A percentile compares a stretch with the other conserved stretches of the same genome.
Conservation (phyloP, 2,797 vertebrate species). For the Acanthurus tractus region DNA sequence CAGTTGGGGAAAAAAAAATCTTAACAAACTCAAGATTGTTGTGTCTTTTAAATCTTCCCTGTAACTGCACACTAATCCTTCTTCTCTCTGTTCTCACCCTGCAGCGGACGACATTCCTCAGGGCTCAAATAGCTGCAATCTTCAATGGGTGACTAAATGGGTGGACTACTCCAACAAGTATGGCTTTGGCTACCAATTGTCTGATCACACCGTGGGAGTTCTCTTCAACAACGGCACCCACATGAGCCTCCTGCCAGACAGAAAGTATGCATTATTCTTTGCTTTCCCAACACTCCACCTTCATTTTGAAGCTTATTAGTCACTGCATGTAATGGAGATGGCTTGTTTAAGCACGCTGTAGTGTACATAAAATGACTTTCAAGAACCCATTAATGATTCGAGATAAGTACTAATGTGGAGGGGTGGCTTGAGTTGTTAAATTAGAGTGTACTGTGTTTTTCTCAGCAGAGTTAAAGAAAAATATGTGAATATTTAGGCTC, state of each 20-base stretch:
- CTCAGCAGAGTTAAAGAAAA: neutral
- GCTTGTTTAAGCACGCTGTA: conserved; percentile 44
- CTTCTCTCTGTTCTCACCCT: conserved; percentile 36
- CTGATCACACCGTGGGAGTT: conserved; percentile 97
- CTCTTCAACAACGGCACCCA: conserved; percentile 99
- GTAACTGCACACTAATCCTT: conserved; percentile 41
- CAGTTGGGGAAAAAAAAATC: no score
- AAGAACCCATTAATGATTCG: neutral
- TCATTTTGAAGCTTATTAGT: conserved; percentile 42
- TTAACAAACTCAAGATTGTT: neutral
- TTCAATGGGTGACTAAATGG: conserved; percentile 99
- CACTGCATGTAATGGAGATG: conserved; percentile 12
- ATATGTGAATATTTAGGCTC: neutral
- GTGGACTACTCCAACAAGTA: conserved; percentile 99
- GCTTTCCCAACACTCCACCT: conserved; percentile 41
- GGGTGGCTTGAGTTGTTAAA: neutral
- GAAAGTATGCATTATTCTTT: conserved; percentile 88
- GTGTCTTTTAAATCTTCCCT: conserved; percentile 1
- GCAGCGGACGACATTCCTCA: conserved; percentile 90
- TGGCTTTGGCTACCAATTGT: conserved; percentile 98
- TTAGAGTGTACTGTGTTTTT: neutral
- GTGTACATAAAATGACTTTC: neutral
- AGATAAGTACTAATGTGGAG: neutral
- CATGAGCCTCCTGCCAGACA: conserved; percentile 97
- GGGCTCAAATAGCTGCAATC: conserved; percentile 87